Evolutionary conservation across 1,140 invertebrate genomes (phyloP).

Genomic region (Aphidius ervi): DNA sequence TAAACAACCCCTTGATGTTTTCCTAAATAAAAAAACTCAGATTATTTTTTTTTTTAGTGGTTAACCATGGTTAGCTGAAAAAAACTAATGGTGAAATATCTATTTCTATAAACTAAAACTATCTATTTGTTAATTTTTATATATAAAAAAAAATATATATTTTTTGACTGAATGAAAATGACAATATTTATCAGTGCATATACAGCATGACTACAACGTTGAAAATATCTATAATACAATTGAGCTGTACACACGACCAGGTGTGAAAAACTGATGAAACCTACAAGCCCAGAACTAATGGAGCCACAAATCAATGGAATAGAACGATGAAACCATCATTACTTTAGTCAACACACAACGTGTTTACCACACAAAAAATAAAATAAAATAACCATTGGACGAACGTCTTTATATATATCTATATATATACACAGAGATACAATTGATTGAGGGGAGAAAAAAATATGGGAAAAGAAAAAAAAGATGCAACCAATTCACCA

Average conservation of each 20-base stretch:
- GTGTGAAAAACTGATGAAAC: conserved; percentile 34
- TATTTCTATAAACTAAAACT: too few relatives aligned
- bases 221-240: too few relatives aligned
- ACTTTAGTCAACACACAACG: conserved; percentile 46
- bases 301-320: conserved; percentile 51
- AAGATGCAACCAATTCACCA: conserved; percentile 37
- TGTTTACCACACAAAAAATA: conserved; percentile 48
- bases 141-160: too few relatives aligned
- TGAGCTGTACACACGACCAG: conserved; percentile 29
- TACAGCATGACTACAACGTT: too few relatives aligned
- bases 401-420: conserved; percentile 16
- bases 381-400: conserved; percentile 13
- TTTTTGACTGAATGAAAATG: too few relatives aligned
- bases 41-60: too few relatives aligned
- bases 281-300: conserved; percentile 49
- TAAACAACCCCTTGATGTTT: too few relatives aligned
- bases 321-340: conserved; percentile 40
- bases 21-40: too few relatives aligned
- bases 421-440: conserved; percentile 10
- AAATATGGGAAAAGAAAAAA: conserved; percentile 3
- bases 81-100: too few relatives aligned
- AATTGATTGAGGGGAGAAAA: neutral
- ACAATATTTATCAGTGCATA: conserved; percentile 26
- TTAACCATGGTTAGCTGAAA: too few relatives aligned
- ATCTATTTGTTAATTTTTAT: too few relatives aligned